These are phyloP conservation scores for Chymomyza caudatula DNA, from an alignment of 2,888 invertebrate species.

Conservation along the genomic window DNA sequence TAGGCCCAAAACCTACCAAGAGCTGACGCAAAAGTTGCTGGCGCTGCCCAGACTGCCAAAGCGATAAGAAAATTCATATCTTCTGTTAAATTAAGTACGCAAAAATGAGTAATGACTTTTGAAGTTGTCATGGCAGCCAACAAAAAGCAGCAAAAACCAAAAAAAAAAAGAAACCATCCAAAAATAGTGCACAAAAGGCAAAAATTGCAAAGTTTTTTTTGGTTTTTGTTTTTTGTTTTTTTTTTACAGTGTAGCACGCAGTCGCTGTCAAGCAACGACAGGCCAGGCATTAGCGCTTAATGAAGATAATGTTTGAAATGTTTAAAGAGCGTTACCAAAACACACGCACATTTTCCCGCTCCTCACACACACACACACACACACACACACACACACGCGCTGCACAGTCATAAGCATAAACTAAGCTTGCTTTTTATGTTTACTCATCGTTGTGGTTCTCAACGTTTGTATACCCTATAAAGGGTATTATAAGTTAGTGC, in stretches of 20 bases:
- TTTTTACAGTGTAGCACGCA: slow-evolving; percentile 17
- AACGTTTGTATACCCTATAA: too few relatives aligned
- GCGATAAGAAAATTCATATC: slow-evolving; percentile 63
- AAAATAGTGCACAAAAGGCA: slow-evolving; percentile 23
- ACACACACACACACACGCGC: background rate
- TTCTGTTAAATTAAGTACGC: slow-evolving; percentile 63
- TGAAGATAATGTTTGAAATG: slow-evolving; percentile 68
- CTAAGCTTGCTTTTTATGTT: slow-evolving; percentile 28
- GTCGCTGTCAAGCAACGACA: slow-evolving; percentile 18
- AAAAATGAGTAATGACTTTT: slow-evolving; percentile 73
- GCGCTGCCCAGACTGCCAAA: background rate
- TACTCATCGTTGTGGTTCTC: slow-evolving; percentile 35
- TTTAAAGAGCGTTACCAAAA: slow-evolving; percentile 39
- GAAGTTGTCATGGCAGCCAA: slow-evolving; percentile 56
- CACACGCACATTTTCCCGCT: background rate
- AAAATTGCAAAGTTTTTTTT: slow-evolving; percentile 25
- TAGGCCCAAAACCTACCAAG: background rate
- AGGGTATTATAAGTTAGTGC: too few relatives aligned
- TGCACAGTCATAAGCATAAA: background rate
- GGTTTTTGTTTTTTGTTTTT: slow-evolving; percentile 21
- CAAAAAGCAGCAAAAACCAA: too few relatives aligned
- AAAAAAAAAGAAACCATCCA: slow-evolving; percentile 32
- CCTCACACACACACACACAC: slow-evolving; percentile 6
- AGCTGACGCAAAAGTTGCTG: slow-evolving; percentile 6
- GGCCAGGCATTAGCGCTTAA: slow-evolving; percentile 54